Evolutionary conservation across 2,888 invertebrate species (phyloP).

Genomic region (Dolichomitus sp.): DNA sequence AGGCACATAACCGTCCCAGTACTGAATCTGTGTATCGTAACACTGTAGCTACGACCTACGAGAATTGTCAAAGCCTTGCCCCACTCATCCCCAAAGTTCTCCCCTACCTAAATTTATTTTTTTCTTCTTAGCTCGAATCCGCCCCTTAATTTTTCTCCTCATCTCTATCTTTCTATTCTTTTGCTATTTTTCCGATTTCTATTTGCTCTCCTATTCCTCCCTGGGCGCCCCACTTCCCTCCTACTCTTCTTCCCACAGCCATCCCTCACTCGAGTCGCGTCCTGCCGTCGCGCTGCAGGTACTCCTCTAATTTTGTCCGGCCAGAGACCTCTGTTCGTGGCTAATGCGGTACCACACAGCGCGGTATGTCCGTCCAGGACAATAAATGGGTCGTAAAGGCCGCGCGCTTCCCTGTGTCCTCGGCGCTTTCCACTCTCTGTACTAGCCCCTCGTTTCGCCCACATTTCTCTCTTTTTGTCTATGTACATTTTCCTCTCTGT

Average conservation of each 20-base stretch:
- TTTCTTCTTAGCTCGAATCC: constrained; percentile 31
- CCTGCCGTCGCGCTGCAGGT: constrained; percentile 19
- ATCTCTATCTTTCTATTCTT: not conserved
- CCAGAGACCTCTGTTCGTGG: constrained; percentile 56
- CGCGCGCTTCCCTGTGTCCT: constrained; percentile 45
- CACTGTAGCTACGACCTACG: constrained; percentile 21
- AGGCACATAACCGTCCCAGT: not conserved
- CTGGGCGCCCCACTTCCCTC: constrained; percentile 5
- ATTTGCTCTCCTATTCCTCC: constrained; percentile 49
- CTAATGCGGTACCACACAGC: constrained; percentile 65
- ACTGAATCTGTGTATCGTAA: constrained; percentile 30
- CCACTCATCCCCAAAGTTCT: not conserved
- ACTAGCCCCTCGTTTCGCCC: not conserved
- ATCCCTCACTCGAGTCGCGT: constrained; percentile 25
- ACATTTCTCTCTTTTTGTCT: constrained; percentile 34
- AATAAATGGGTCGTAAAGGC: constrained; percentile 69
- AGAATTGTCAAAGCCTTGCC: constrained; percentile 49
- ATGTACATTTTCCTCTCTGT: constrained; percentile 14
- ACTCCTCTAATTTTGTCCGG: constrained; percentile 48
- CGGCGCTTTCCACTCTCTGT: constrained; percentile 26
- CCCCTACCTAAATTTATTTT: constrained; percentile 46
- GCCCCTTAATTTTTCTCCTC: constrained; percentile 22
- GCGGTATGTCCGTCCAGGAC: constrained; percentile 62
- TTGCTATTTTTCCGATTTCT: constrained; percentile 50
- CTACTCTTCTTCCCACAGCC: not conserved